Base-by-base conservation (phyloP, 35 echinoderm and acorn worm genomes). In the Ophioderma brevispina region DNA sequence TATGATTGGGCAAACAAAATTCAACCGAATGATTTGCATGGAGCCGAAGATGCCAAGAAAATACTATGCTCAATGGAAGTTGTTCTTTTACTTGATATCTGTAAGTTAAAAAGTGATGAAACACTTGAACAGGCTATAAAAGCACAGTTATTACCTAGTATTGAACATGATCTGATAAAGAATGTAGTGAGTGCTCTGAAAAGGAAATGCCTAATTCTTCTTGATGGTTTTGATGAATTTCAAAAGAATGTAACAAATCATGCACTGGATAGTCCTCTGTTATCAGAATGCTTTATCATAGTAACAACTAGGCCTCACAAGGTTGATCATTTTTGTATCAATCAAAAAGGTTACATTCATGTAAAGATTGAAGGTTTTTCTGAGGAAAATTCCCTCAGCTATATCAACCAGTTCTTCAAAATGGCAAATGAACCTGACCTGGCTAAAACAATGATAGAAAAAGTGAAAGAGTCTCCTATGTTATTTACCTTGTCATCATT, bases 201-300 rank as follows among this genome's bases (percentile, higher is more conserved):
- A 85, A 37, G 35, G 14, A 33, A 59, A 52, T 50, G 52, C 13
- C 33, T 85, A 13, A 64, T 85, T 35, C 31, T 85, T 13, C 33
- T 85, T 4, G 82, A 85, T 75, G 82, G 82, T 4, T 50, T 35
- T 37, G 82, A 85, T 64, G 82, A 85, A 31, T 34, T 85, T 32
- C 43, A 31, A 13, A 70, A 70, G n/a, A 25, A 25, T 6, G 6
- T 70, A 2, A 30, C 10, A 70, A 30, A 18, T 25, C 28, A 70
- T 30, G 59, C 59, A 30, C 28, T 70, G 6, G 5, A 6, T 32
- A 85, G 35, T 85, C 55, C 36, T 1, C 59, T 13, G 2, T 55
- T 85, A 0, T 32, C 33, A 14, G 15, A 36, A 8, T 85, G 46
- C 21, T 63, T 35, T 33, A 33, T 85, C 2, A 64, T 85, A 4